Conservation (phyloP, 2,888 invertebrate species). For the Oxyscelio sp. region DNA sequence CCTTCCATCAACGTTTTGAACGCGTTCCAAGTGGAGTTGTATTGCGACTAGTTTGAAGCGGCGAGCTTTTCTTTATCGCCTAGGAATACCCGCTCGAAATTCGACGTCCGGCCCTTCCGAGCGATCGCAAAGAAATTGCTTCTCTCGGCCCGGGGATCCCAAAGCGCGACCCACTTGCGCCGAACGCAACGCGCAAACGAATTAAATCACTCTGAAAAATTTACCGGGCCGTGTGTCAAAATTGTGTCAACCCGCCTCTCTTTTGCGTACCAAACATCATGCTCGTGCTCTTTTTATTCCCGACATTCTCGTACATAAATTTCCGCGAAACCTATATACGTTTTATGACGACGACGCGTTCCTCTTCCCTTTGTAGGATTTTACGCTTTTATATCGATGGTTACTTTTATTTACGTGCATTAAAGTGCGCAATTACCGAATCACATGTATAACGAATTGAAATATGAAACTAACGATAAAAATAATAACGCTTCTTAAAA, state of each 20-base stretch:
- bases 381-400: conserved; percentile 3
- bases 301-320: conserved; percentile 20
- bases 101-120: conserved; percentile 66
- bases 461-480: background rate
- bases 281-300: conserved; percentile 17
- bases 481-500: background rate
- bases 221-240: conserved; percentile 40
- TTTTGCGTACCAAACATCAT: conserved; percentile 24
- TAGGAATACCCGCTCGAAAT: conserved; percentile 63
- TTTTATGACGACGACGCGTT: conserved; percentile 21
- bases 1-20: conserved; percentile 83
- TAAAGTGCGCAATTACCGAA: background rate
- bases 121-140: conserved; percentile 71
- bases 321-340: conserved; percentile 29
- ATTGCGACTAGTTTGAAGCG: conserved; percentile 71
- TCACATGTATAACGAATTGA: conserved; percentile 8
- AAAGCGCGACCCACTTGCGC: conserved; percentile 47
- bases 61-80: conserved; percentile 75
- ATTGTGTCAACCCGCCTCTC: conserved; percentile 29
- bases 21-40: conserved; percentile 84
- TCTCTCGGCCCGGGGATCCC: conserved; percentile 46
- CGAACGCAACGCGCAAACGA: conserved; percentile 27
- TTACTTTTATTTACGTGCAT: conserved; percentile 15
- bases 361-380: conserved; percentile 4
- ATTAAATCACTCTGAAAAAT: conserved; percentile 58